phyloP scores from a whole-genome alignment of 2,797 vertebrate species.

The Anomalospiza imberbis region DNA sequence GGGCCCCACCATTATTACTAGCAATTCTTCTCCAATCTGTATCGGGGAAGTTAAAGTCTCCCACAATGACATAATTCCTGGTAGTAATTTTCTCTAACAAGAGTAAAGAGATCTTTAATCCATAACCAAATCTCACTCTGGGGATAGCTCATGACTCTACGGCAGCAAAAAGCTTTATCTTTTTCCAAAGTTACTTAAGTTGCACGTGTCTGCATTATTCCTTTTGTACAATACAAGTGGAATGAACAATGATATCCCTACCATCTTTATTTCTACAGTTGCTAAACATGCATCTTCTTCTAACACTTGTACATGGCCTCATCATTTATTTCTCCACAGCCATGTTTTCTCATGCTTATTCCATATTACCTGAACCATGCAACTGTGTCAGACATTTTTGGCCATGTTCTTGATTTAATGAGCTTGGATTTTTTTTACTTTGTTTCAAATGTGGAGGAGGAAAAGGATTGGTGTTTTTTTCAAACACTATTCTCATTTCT shows the following conservation, averaged over 20 bases:
- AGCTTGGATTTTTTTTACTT: background rate
- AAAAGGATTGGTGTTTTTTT: background rate
- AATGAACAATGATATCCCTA: background rate
- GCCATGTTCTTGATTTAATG: background rate
- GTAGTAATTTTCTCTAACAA: slow-evolving; percentile 66
- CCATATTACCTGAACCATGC: background rate
- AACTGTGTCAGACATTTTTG: background rate
- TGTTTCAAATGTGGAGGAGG: background rate
- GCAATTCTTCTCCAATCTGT: slow-evolving; percentile 70
- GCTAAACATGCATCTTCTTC: background rate
- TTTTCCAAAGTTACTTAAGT: background rate
- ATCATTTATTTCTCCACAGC: background rate
- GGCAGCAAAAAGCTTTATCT: slow-evolving; percentile 1
- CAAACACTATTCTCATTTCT: background rate
- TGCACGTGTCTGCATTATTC: background rate
- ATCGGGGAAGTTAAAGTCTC: slow-evolving; percentile 70
- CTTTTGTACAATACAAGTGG: background rate
- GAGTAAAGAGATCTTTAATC: slow-evolving; percentile 70
- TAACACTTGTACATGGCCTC: background rate
- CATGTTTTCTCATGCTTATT: background rate
- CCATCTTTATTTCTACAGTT: background rate
- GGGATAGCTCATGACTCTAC: slow-evolving; percentile 49
- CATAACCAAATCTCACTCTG: slow-evolving; percentile 60
- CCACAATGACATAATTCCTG: slow-evolving; percentile 67
- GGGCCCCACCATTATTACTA: slow-evolving; percentile 70